A percentile compares a stretch with the other conserved stretches of the same genome.
phyloP scores from a whole-genome alignment of 2,113 vertebrate genomes.

The Balaenoptera acutorostrata region DNA sequence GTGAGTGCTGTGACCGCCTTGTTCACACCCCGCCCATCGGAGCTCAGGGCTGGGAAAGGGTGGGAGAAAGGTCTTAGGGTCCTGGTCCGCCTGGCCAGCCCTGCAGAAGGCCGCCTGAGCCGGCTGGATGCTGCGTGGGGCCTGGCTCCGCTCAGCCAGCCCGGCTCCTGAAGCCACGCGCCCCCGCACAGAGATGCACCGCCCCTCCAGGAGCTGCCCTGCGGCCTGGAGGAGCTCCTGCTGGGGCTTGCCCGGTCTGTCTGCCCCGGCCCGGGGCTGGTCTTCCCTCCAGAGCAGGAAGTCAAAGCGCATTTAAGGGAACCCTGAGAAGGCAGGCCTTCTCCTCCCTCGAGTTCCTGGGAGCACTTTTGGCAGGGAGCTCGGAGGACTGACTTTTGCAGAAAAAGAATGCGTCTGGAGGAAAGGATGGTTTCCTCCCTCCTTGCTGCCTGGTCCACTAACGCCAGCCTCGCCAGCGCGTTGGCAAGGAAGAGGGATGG shows the following conservation, averaged over 20 bases:
- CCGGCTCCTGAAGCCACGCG: neutral
- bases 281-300: neutral
- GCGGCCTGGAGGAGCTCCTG: too few relatives aligned
- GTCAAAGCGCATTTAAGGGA: neutral
- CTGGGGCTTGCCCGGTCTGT: neutral
- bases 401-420: neutral
- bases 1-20: neutral
- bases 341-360: neutral
- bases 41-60: neutral
- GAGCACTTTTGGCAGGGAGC: too few relatives aligned
- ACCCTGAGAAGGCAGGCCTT: neutral
- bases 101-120: neutral
- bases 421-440: neutral
- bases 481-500: neutral
- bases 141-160: neutral
- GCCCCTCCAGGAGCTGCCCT: neutral
- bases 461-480: accelerated
- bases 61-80: neutral
- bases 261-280: neutral
- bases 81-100: too few relatives aligned
- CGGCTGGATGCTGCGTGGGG: too few relatives aligned
- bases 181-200: accelerated
- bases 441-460: neutral
- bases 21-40: neutral
- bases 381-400: neutral